Evolutionary conservation across 2,797 vertebrate species (phyloP).

Genomic region (Acestrorhynchus altus): DNA sequence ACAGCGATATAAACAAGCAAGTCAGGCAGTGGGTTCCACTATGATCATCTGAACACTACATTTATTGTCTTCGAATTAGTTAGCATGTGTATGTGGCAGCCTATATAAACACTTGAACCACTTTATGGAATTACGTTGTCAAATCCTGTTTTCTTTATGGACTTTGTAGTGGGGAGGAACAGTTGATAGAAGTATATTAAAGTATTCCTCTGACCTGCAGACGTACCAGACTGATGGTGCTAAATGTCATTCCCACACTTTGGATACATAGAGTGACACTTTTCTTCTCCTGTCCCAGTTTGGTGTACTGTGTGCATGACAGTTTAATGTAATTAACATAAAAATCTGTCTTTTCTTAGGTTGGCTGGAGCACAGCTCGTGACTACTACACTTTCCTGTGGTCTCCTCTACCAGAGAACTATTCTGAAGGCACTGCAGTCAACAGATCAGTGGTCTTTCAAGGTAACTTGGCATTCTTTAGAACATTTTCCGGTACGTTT

Average conservation of each 20-base stretch:
- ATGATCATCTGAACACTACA: slow-evolving; percentile 23
- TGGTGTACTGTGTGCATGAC: neutral
- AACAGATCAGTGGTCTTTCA: slow-evolving; percentile 95
- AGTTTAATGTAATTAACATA: neutral
- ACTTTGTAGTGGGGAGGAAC: neutral
- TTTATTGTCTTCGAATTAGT: slow-evolving; percentile 38
- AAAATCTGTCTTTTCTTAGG: slow-evolving; percentile 76
- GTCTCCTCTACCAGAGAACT: slow-evolving; percentile 95
- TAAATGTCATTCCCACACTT: neutral
- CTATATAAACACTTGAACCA: neutral
- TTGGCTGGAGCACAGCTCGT: slow-evolving; percentile 98
- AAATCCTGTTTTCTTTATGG: slow-evolving; percentile 5
- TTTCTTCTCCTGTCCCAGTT: neutral
- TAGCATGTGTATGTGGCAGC: slow-evolving; percentile 22
- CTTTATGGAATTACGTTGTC: slow-evolving; percentile 15
- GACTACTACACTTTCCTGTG: slow-evolving; percentile 99
- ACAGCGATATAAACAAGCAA: slow-evolving; percentile 28
- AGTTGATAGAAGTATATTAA: slow-evolving; percentile 2
- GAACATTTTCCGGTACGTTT: neutral
- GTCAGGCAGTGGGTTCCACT: slow-evolving; percentile 32
- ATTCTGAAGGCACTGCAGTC: slow-evolving; percentile 89
- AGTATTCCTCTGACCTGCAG: neutral
- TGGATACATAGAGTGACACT: too few species aligned
- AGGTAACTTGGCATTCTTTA: slow-evolving; percentile 79
- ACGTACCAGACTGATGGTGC: neutral